Evolutionary conservation across 2,888 invertebrate genomes (phyloP).

Genomic region (Merodon equestris): DNA sequence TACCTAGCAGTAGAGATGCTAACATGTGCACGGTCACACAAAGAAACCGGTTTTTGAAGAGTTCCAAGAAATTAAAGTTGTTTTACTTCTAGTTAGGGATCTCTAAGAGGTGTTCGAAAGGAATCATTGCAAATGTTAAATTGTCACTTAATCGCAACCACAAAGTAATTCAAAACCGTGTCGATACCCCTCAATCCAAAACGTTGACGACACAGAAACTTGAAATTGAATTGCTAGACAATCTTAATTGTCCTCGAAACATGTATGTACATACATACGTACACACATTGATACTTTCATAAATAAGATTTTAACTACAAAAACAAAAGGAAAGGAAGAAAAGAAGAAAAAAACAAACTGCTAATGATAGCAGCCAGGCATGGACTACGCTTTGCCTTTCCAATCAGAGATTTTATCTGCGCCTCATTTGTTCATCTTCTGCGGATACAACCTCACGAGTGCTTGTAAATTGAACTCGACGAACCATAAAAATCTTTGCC

Average conservation of each 20-base stretch:
- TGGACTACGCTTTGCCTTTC: constrained; percentile 4
- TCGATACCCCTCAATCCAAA: neutral
- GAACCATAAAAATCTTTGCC: constrained; percentile 64
- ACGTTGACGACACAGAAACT: constrained; percentile 4
- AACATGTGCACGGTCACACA: no score
- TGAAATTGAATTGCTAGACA: constrained; percentile 61
- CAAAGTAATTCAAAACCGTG: neutral
- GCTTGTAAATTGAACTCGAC: constrained; percentile 67
- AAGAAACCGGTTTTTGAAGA: no score
- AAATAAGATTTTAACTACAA: no score
- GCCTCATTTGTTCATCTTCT: constrained; percentile 64
- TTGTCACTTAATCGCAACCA: neutral
- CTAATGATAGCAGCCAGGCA: neutral
- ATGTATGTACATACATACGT: neutral
- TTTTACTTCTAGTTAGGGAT: no score
- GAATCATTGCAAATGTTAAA: neutral
- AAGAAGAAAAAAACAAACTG: neutral
- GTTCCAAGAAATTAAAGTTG: no score
- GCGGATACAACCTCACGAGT: constrained; percentile 43
- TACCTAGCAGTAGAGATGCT: no score
- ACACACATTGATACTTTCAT: no score
- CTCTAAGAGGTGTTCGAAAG: neutral
- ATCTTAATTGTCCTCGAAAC: constrained; percentile 62
- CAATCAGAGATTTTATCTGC: constrained; percentile 53
- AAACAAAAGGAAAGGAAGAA: neutral